Evolutionary conservation across 2,797 vertebrate genomes (phyloP), one percentile per base, ranked within the genome.

Genomic region (Lagocephalus sceleratus): DNA sequence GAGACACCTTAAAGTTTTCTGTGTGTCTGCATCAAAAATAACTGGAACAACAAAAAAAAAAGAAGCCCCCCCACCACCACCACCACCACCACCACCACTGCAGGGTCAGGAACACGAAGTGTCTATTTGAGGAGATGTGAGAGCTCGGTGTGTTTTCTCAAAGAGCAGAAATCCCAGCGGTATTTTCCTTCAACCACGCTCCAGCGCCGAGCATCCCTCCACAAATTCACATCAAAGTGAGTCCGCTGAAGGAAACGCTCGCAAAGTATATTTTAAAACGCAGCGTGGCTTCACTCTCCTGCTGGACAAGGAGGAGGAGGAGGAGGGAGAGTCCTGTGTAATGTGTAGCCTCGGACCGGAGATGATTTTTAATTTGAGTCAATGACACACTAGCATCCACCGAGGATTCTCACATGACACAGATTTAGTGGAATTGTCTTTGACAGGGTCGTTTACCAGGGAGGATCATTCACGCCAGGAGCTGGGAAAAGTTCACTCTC

Each of bases 201-300:
- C 87, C 86, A 89, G 83, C 80, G 81, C 90, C 81, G 84, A 74
- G 73, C 79, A 84, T 89, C 88, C 81, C 48, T 90, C 85, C 89
- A 87, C 86, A 90, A 80, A 84, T 35, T 71, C 77, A 93, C 92
- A 92, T 94, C 93, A 96, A 95, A 94, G 93, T 52, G 42, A 68
- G 81, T 79, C 39, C 78, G 73, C 60, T 66, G 58, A 66, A 76
- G 63, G 53, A 79, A 71, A 79, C 47, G 67, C 61, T 87, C 78
- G 79, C 76, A 83, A 90, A 89, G 89, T 90, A 79, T 93, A 91
- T 95, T 94, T 94, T 83, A 89, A 90, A 79, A 91, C 91, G 49
- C 92, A 88, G 91, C 92, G 68, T 90, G 92, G 91, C 75, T 84
- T 78, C 90, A 21, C 83, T 88, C 87, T 90, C 85, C 79, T 58